Conservation (phyloP, 2,888 invertebrate species). For the Monochamus alternatus region DNA sequence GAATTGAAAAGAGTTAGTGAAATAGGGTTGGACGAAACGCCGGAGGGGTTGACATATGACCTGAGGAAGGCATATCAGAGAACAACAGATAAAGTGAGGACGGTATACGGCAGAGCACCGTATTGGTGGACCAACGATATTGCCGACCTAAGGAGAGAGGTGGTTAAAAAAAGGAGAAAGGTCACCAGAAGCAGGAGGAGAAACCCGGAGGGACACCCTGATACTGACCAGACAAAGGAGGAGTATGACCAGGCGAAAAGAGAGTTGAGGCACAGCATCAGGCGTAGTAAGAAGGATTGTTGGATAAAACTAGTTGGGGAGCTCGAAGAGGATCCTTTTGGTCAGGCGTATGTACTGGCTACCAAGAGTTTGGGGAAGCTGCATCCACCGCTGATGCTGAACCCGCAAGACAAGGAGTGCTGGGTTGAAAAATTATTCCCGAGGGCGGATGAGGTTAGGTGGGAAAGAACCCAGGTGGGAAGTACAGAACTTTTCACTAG, state of each 20-base stretch:
- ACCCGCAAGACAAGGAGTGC: neutral
- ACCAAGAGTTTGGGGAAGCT: no score
- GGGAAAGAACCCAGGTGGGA: neutral
- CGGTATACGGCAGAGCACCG: neutral
- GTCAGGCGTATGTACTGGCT: no score
- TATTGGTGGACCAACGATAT: slow-evolving; percentile 38
- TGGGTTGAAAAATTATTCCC: slow-evolving; percentile 18
- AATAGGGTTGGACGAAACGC: neutral
- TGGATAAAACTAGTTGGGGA: neutral
- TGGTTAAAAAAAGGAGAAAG: slow-evolving; percentile 16
- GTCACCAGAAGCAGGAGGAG: slow-evolving; percentile 1
- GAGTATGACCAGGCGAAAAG: slow-evolving; percentile 17
- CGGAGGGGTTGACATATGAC: neutral
- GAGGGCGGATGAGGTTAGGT: neutral
- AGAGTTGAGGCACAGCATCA: slow-evolving; percentile 25
- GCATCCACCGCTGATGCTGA: neutral
- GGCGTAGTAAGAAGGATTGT: slow-evolving; percentile 31
- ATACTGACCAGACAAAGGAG: neutral
- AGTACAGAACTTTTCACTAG: neutral
- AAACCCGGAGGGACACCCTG: neutral
- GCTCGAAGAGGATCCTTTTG: neutral
- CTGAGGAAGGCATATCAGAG: neutral
- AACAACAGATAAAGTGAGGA: neutral
- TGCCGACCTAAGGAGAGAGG: slow-evolving; percentile 1
- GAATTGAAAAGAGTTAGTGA: neutral